Evolutionary conservation across 2,888 invertebrate genomes (phyloP), one percentile per base, ranked within the genome.

Genomic region (Spatulosminthurus flaviceps): DNA sequence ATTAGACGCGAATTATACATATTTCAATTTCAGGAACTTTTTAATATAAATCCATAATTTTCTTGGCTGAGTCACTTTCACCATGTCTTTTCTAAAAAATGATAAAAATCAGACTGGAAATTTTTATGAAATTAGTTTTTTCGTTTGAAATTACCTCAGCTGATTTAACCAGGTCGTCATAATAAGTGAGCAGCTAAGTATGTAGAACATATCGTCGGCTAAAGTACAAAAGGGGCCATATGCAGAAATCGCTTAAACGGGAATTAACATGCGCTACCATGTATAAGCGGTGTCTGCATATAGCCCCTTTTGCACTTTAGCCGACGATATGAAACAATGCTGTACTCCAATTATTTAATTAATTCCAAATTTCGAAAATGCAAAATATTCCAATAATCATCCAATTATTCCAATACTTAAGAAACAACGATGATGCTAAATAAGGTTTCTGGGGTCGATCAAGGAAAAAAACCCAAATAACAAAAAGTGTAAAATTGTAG

Each of bases 381-480:
- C 19, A 0, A 24, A 67, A 67, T 1, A 26, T 2, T 9, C 7
- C n/a, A 24, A 29, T n/a, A 0, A 67, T 29, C 1, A 26, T 24
- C 67, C 67, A 67, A 26, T 67, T n/a, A 64, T 64, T 21, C 64
- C 64, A 64, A 13, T 64, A 21, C 21, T 64, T n/a, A 0, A 64
- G 7, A 21, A 64, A 21, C 1, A 64, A 13, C 13, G 64, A 64
- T 1, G 64, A 16, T 21, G 22, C 11, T 2, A 21, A 64, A 24
- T 16, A 24, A 11, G 22, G 64, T 2, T 64, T 64, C 22, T 64
- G 21, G 1, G 64, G 64, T 24, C 26, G 64, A 64, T 64, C 64
- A n/a, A 21, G 22, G 21, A 64, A 64, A 1, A 64, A 21, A 64
- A 64, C 1, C 11, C 1, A 1, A 22, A 16, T 24, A 64, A 24